phyloP scores from a whole-genome alignment of 2,797 vertebrate genomes.

The Pseudopleuronectes americanus region DNA sequence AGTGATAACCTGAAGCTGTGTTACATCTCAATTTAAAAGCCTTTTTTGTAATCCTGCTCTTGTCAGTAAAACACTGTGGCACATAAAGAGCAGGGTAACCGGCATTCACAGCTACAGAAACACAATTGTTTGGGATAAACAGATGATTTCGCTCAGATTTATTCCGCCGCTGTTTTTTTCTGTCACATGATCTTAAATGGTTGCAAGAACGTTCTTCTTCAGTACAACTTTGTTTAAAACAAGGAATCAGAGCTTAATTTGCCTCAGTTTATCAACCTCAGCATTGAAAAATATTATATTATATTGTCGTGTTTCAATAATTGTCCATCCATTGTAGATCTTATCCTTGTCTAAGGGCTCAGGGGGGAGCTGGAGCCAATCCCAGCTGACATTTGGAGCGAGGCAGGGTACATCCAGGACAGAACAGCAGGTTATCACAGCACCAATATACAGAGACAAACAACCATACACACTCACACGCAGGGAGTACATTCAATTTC shows the following conservation, averaged over 20 bases:
- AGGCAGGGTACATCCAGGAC: too few species aligned
- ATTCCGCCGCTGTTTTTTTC: slow-evolving; percentile 5
- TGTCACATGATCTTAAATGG: not conserved
- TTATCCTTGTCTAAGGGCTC: too few species aligned
- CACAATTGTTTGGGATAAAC: not conserved
- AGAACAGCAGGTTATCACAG: too few species aligned
- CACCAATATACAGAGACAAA: too few species aligned
- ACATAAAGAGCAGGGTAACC: not conserved
- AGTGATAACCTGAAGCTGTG: slow-evolving; percentile 20
- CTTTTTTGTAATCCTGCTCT: not conserved
- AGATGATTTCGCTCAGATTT: slow-evolving; percentile 11
- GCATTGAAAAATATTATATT: not conserved
- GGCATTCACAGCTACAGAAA: not conserved
- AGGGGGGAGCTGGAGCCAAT: too few species aligned
- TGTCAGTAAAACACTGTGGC: not conserved
- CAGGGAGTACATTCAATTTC: too few species aligned
- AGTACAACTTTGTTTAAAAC: slow-evolving; percentile 1
- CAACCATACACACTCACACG: too few species aligned
- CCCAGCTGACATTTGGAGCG: too few species aligned
- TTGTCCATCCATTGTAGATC: not conserved
- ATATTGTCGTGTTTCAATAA: slow-evolving; percentile 33
- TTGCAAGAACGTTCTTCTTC: slow-evolving; percentile 8
- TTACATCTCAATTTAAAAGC: not conserved
- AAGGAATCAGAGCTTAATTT: not conserved
- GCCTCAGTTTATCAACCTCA: not conserved